A percentile compares a stretch with the other conserved stretches of the same genome.
Conservation (phyloP, 2,888 invertebrate genomes). For the Morpho helenor region DNA sequence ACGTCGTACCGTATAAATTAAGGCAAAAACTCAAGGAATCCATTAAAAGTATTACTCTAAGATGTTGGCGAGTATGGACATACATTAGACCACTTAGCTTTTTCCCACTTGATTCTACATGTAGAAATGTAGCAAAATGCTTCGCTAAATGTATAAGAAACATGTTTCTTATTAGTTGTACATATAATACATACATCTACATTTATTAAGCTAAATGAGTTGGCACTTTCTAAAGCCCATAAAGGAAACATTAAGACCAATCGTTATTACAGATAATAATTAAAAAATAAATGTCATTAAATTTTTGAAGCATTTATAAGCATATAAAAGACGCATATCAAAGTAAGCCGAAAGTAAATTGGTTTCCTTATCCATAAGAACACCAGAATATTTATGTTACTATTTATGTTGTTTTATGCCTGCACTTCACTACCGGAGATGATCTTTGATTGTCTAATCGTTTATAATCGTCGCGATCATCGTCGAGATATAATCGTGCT, state of each 20-base stretch:
- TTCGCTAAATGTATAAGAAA: conserved; percentile 1
- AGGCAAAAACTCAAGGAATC: conserved; percentile 76
- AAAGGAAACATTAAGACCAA: conserved; percentile 1
- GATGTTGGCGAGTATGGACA: conserved; percentile 47
- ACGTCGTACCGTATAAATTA: conserved; percentile 54
- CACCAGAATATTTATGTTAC: background rate
- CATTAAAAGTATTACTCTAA: conserved; percentile 73
- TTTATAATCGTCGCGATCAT: too few species aligned
- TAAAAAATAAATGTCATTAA: background rate
- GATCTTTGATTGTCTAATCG: too few species aligned
- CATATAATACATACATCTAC: background rate
- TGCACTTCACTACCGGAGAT: too few species aligned
- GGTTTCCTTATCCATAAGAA: background rate
- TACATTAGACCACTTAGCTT: conserved; percentile 25
- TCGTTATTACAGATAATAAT: background rate
- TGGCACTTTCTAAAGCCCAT: background rate
- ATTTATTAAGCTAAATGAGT: background rate
- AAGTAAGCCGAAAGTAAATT: background rate
- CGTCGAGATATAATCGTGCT: too few species aligned
- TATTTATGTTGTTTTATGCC: background rate
- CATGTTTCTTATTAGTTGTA: conserved; percentile 4
- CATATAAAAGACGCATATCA: background rate
- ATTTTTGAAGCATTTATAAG: background rate
- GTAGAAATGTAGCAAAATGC: conserved; percentile 8
- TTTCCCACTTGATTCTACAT: conserved; percentile 16